Percentiles rank a stretch among this genome's conserved stretches.
Conservation (phyloP, 2,113 vertebrate species). For the Sus scrofa region T2T-Sscrofa CM000827.6:102214001-102214500, state of each 20-base stretch:
- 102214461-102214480: too few relatives aligned
- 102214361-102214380: neutral
- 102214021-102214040: neutral
- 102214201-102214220: neutral
- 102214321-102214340: neutral
- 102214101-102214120: neutral
- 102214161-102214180: neutral
- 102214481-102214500: too few relatives aligned
- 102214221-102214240: neutral
- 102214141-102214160: neutral
- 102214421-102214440: too few relatives aligned
- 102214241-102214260: neutral
- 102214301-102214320: neutral
- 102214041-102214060: neutral
- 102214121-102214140: neutral
- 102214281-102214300: neutral
- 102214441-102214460: too few relatives aligned
- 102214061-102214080: neutral
- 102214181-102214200: neutral
- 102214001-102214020: neutral
- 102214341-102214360: neutral
- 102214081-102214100: neutral
- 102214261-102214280: neutral
- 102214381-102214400: too few relatives aligned
- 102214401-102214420: too few relatives aligned